Percentiles rank a stretch among this genome's conserved stretches.
These are phyloP conservation scores for Lathamus discolor DNA, from an alignment of 2,113 vertebrate species.

Conservation along the genomic window DNA sequence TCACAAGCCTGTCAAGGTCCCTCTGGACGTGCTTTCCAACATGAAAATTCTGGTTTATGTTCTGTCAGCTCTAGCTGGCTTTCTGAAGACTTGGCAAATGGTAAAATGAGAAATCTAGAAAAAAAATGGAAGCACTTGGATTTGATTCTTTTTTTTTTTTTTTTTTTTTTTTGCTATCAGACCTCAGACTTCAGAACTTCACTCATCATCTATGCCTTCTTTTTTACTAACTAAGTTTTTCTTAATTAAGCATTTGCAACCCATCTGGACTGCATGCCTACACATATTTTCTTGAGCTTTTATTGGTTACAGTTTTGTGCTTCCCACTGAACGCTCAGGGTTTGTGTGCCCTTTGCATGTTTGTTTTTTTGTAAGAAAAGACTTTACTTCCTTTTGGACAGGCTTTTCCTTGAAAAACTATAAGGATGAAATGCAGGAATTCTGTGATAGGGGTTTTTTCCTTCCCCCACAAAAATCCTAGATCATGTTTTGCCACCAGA, in stretches of 20 bases:
- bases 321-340: neutral
- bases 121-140: neutral
- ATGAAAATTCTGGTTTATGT: neutral
- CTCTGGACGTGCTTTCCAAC: neutral
- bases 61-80: neutral
- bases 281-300: neutral
- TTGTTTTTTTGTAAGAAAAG: neutral
- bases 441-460: rapidly evolving
- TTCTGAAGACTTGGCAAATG: neutral
- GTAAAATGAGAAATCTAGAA: neutral
- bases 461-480: neutral
- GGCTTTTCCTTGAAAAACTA: neutral
- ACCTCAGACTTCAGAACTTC: neutral
- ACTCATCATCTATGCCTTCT: neutral
- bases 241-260: neutral
- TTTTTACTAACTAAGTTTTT: neutral
- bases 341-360: neutral
- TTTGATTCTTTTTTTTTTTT: neutral
- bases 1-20: too few relatives aligned
- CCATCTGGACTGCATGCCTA: neutral
- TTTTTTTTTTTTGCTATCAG: neutral
- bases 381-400: neutral
- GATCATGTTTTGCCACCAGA: neutral
- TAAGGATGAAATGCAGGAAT: neutral
- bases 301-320: neutral